Evolutionary conservation across 2,888 invertebrate species (phyloP).

Genomic region (Coleophora deauratella): DNA sequence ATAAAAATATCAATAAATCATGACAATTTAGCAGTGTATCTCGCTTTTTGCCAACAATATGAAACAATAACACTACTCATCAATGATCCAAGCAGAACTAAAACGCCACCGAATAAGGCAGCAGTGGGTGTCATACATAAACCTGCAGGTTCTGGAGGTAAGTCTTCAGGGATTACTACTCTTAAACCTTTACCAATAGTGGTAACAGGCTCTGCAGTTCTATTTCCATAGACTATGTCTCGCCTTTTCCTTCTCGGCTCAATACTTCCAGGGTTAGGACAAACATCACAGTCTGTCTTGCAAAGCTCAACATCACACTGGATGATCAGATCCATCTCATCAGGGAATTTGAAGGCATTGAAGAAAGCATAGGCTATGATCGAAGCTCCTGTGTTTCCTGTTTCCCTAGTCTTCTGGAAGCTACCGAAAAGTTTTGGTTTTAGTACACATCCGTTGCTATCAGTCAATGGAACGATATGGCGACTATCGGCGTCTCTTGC

Average conservation of each 20-base stretch:
- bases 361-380: constrained; percentile 86
- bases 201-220: constrained; percentile 72
- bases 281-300: constrained; percentile 84
- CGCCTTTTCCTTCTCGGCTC: constrained; percentile 62
- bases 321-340: constrained; percentile 86
- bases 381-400: constrained; percentile 81
- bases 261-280: constrained; percentile 78
- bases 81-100: constrained; percentile 76
- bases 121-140: constrained; percentile 78
- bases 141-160: constrained; percentile 52
- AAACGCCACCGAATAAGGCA: constrained; percentile 76
- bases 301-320: constrained; percentile 89
- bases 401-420: constrained; percentile 86
- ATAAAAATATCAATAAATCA: constrained; percentile 17
- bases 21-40: constrained; percentile 42
- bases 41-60: constrained; percentile 56
- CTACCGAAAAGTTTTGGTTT: constrained; percentile 87
- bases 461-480: constrained; percentile 80
- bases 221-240: constrained; percentile 63
- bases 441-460: constrained; percentile 83
- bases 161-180: constrained; percentile 81
- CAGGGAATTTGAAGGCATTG: constrained; percentile 89
- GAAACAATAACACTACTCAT: constrained; percentile 63
- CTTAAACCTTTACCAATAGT: constrained; percentile 78
- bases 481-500: constrained; percentile 81